Conservation (phyloP, 2,113 vertebrate species). For the Oplegnathus fasciatus region DNA sequence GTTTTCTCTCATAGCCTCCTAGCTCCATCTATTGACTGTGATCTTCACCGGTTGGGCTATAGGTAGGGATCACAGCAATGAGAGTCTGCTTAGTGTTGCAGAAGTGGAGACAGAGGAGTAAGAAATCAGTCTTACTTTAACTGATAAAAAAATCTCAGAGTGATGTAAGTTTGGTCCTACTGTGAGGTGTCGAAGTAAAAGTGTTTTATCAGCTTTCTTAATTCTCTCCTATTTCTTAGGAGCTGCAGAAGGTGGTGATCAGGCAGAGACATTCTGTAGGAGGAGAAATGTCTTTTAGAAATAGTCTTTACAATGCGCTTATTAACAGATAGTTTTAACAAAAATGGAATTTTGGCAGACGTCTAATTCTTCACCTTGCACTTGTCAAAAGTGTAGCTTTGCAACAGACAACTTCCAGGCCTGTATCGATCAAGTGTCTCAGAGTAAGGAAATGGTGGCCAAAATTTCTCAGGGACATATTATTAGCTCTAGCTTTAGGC, state of each 20-base stretch:
- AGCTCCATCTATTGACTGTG: slow-evolving; percentile 51
- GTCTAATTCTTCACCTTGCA: background rate
- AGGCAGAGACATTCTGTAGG: background rate
- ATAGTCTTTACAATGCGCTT: background rate
- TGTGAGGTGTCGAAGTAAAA: background rate
- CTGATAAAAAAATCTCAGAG: background rate
- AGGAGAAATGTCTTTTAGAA: background rate
- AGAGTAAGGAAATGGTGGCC: background rate
- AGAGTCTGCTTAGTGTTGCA: background rate
- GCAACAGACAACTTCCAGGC: background rate
- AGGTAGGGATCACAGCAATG: background rate
- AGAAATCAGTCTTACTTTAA: background rate
- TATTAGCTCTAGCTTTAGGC: background rate
- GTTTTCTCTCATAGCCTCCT: slow-evolving; percentile 28
- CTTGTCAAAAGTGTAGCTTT: background rate
- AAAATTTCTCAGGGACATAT: background rate
- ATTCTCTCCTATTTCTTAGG: background rate
- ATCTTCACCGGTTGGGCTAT: background rate
- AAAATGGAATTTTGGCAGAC: background rate
- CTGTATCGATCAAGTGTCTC: background rate
- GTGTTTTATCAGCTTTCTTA: background rate
- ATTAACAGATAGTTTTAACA: background rate
- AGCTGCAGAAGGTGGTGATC: background rate
- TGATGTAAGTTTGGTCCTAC: background rate
- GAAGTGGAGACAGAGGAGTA: background rate